phyloP scores from a whole-genome alignment of 2,888 invertebrate genomes.

The Cecidostiba fungosa region DNA sequence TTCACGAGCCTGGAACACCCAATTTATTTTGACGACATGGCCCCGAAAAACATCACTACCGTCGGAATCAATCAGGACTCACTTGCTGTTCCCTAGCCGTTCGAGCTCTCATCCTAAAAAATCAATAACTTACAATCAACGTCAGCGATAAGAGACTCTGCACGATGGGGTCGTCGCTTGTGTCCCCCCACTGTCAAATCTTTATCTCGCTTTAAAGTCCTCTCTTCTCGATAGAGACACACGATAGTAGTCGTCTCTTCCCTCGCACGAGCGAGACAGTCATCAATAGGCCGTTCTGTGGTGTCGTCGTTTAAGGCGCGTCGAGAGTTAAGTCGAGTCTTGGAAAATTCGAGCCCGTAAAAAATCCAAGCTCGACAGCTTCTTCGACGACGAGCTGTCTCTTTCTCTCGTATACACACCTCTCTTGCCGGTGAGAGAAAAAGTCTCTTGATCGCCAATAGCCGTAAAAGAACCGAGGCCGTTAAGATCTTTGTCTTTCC shows the following conservation, averaged over 20 bases:
- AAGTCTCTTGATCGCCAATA: slow-evolving; percentile 69
- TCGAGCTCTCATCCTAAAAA: slow-evolving; percentile 25
- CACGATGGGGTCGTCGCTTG: slow-evolving; percentile 19
- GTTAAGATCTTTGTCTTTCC: slow-evolving; percentile 75
- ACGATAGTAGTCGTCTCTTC: slow-evolving; percentile 25
- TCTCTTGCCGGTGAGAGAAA: slow-evolving; percentile 12
- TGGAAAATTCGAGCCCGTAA: slow-evolving; percentile 66
- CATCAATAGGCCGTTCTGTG: slow-evolving; percentile 55
- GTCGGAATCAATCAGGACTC: slow-evolving; percentile 48
- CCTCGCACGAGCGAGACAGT: slow-evolving; percentile 26
- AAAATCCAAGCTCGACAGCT: slow-evolving; percentile 54
- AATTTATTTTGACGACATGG: slow-evolving; percentile 9
- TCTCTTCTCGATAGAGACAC: slow-evolving; percentile 52
- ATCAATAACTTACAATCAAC: slow-evolving; percentile 61
- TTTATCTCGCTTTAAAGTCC: slow-evolving; percentile 59
- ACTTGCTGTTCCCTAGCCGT: slow-evolving; percentile 9
- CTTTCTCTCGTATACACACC: slow-evolving; percentile 32
- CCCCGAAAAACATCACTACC: slow-evolving; percentile 6
- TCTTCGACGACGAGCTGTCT: slow-evolving; percentile 42
- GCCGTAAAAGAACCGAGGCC: slow-evolving; percentile 67
- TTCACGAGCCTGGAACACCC: neutral
- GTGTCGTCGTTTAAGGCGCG: slow-evolving; percentile 52
- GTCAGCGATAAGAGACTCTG: slow-evolving; percentile 40
- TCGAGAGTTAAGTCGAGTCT: neutral
- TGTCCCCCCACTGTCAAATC: slow-evolving; percentile 40